Percentiles rank a stretch among this genome's conserved stretches.
phyloP scores from a whole-genome alignment of 2,113 vertebrate genomes.

The Pristiophorus japonicus region DNA sequence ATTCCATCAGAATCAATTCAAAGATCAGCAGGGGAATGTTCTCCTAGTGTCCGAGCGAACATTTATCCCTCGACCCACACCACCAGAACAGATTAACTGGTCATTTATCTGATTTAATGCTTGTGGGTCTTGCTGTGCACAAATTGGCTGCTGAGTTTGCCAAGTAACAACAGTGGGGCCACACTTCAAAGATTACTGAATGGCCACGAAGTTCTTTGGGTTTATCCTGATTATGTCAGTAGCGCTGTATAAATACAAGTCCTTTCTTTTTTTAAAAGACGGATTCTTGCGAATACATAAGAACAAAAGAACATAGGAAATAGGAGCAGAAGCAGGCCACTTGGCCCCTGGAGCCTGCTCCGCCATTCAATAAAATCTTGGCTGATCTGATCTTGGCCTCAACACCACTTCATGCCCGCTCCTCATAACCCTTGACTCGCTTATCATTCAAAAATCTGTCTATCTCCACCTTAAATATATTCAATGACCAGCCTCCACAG shows the following conservation, averaged over 20 bases:
- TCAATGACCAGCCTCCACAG: no score
- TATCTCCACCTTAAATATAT: no score
- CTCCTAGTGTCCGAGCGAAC: background rate
- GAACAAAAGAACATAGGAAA: no score
- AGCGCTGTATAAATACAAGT: background rate
- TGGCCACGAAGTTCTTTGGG: background rate
- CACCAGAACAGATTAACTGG: background rate
- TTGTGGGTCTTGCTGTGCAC: background rate
- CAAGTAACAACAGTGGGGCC: background rate
- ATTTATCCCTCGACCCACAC: background rate
- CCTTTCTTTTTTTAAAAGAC: background rate
- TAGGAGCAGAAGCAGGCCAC: no score
- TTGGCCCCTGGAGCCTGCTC: no score
- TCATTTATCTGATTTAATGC: background rate
- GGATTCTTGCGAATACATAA: background rate
- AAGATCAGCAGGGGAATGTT: background rate
- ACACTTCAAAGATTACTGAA: background rate
- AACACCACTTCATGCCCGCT: no score
- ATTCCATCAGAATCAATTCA: background rate
- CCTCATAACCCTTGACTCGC: no score
- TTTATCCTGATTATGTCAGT: background rate
- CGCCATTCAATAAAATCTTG: no score
- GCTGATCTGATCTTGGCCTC: no score
- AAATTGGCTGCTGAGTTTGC: background rate
- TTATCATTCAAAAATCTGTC: no score